Evolutionary conservation across 1,140 invertebrate genomes (phyloP), one percentile per base, ranked within the genome.

Genomic region (Chlorops oryzae): DNA sequence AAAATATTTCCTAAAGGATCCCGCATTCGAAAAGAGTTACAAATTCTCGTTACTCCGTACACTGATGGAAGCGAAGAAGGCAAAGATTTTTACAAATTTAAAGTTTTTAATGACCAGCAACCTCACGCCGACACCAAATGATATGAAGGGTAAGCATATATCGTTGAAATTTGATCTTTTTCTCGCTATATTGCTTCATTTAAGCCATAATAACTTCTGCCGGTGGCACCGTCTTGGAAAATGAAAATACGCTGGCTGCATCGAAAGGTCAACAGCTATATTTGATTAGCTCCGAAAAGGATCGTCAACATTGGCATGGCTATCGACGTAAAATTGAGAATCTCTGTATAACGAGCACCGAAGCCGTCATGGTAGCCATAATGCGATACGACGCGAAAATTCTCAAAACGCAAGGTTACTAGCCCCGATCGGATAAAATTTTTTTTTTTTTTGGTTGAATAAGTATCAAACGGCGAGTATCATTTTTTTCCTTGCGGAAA

Each of bases 231-330:
- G 42, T 50, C 3, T n/a, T n/a, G n/a, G n/a, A 32, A 32, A 32
- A 32, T 32, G 27, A 7, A 7, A 32, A 7, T 9, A 13, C 7
- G n/a, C n/a, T n/a, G n/a, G n/a, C n/a, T n/a, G n/a, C n/a, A n/a
- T n/a, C n/a, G n/a, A 21, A 34, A 15, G 32, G 34, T 24, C 47
- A 54, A 46, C 32, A 50, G 17, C 24, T 54, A 17, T 54, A 54
- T 25, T 23, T 54, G 24, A 32, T 54, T 15, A 45, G 41, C 4
- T 7, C 41, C 1, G 7, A 23, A 12, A 24, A 54, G 17, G 52
- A 54, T 34, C 38, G 45, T 39, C 45, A 50, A 18, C 20, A 45
- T 15, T 54, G 52, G 52, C 47, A 54, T 24, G 40, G 45, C n/a
- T 45, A 34, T 46, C 35, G 47, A 25, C 47, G 42, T 17, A 6